Base-by-base conservation (phyloP, 1,140 invertebrate species). In the Heliconius melpomene region DNA sequence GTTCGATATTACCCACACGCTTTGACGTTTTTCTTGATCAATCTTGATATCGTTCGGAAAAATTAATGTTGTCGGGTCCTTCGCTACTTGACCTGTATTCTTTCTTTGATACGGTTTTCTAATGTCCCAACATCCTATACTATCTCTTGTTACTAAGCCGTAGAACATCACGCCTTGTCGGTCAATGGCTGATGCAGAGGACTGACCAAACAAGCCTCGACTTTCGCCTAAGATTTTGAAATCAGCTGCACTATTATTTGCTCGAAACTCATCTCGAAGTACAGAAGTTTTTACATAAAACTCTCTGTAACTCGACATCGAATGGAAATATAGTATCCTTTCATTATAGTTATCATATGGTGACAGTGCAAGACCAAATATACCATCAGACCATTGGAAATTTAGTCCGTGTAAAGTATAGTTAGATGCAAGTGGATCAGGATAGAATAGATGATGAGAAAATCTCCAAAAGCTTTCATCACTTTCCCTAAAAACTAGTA, bases 1-100 rank as follows among this genome's bases (percentile, higher is more conserved):
- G 88, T 98, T 98, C 3, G 96, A 96, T 79, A 98, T 94, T 0
- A 97, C 91, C 97, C 97, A 98, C 7, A 98, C 94, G 79, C 94
- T 96, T 79, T 97, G 96, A 26, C 95, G 94, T 2, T 93, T 85
- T 71, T 97, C 96, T 54, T 96, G 95, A 84, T 98, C 97, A 0
- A 97, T 92, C 92, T 96, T 96, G 46, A 98, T 90, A 84, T 98
- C 97, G 85, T 98, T 98, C 0, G 97, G 97, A 86, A 98, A 98
- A 18, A 97, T 93, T 9, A 98, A 88, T 0, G 96, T 96, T 9
- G 95, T 91, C 3, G 94, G 94, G 83, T 96, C 95, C 7, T 91
- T 86, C 0, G 96, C 96, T 5, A 97, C 90, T 0, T 97, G 93
- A 1, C 96, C 96, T 54, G 96, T 91, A 86, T 96, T 96, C 8